Evolutionary conservation across 2,797 vertebrate genomes (phyloP).

Genomic region (Sebastes iracundus): DNA sequence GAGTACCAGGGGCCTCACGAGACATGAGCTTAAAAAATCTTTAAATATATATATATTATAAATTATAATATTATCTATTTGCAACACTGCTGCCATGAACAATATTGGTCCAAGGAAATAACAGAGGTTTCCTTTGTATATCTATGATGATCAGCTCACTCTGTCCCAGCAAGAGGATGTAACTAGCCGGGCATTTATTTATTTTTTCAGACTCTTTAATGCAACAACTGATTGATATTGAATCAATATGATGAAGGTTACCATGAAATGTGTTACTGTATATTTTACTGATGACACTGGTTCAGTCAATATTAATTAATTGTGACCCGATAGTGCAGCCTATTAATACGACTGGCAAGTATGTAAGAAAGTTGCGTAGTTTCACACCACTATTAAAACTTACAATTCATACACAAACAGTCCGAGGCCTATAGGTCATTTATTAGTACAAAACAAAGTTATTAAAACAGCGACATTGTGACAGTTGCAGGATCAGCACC

Average conservation of each 20-base stretch:
- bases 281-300: neutral
- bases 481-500: neutral
- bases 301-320: neutral
- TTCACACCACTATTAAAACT: neutral
- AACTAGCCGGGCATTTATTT: neutral
- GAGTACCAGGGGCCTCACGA: neutral
- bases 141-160: neutral
- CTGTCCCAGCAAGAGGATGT: neutral
- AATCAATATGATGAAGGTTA: neutral
- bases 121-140: neutral
- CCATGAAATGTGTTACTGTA: neutral
- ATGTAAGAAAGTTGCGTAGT: neutral
- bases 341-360: neutral
- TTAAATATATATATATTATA: neutral
- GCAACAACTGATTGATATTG: accelerated
- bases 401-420: neutral
- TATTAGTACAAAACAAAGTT: neutral
- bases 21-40: neutral
- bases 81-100: neutral
- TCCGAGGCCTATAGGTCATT: neutral
- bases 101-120: neutral
- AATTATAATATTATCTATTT: neutral
- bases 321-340: neutral
- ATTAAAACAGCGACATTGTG: neutral
- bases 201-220: neutral